Conservation (phyloP, 2,888 invertebrate genomes). For the Lydus trimaculatus region DNA sequence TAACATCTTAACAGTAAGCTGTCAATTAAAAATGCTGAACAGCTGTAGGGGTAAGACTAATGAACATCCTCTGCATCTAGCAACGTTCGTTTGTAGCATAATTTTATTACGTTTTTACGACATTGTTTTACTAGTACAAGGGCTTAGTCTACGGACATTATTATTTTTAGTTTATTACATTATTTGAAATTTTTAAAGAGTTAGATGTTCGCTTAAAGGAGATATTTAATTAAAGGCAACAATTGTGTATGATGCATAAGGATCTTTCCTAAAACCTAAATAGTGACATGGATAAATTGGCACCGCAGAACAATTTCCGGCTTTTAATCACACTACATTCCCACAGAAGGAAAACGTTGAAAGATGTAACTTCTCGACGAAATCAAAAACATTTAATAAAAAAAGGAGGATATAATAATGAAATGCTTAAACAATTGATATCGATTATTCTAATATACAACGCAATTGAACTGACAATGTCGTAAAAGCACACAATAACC, state of each 20-base stretch:
- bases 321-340: constrained; percentile 60
- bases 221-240: constrained; percentile 39
- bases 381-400: constrained; percentile 35
- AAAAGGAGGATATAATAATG: constrained; percentile 24
- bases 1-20: constrained; percentile 18
- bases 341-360: constrained; percentile 51
- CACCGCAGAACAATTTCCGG: constrained; percentile 60
- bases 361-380: constrained; percentile 46
- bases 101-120: constrained; percentile 34
- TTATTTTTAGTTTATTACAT: constrained; percentile 17
- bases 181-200: constrained; percentile 15
- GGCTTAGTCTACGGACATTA: constrained; percentile 27
- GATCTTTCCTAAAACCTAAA: constrained; percentile 48
- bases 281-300: constrained; percentile 58
- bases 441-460: constrained; percentile 31
- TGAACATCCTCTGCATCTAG: constrained; percentile 42
- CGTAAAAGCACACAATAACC: constrained; percentile 46
- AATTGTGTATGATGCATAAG: constrained; percentile 38
- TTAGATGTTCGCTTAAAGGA: constrained; percentile 30
- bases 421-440: constrained; percentile 19
- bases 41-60: constrained; percentile 39
- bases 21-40: constrained; percentile 33
- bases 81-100: constrained; percentile 38
- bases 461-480: constrained; percentile 34
- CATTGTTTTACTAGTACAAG: constrained; percentile 24